Base-by-base conservation (phyloP, 2,113 vertebrate genomes). In the Chlamydotis undulata region DNA sequence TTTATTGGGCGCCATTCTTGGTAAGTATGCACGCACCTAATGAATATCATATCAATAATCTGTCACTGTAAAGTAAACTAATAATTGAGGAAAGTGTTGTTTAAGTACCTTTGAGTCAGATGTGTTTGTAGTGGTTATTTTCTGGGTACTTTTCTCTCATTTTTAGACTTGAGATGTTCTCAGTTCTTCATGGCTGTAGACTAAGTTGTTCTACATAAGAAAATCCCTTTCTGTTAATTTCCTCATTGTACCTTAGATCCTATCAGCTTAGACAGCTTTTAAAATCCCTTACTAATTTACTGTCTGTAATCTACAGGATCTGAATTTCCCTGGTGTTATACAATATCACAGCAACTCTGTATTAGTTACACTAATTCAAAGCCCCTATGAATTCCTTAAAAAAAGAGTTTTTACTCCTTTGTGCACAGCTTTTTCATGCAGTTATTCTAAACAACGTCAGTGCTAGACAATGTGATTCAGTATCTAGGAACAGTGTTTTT, bases 191-290 rank as follows among this genome's bases (percentile, higher is more conserved):
- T 53, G 11, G 5, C 5, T 50, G 9, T 29, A 67, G 6, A 15
- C 7, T 57, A 56, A 57, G 6, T 80, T 33, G 11, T 0, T 80
- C 88, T 55, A 56, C 18, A 6, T 33, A 39, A 1, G 3, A 91
- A 25, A 79, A 53, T 14, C 4, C 12, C 12, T 35, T 63, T n/a
- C 6, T 61, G 29, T 50, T 86, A 16, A 64, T 83, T 86, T 77
- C 3, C 43, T 45, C 9, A 1, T 43, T 60, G 7, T 4, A 7
- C 2, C 1, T 12, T 24, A 65, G 10, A 57, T 73, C 7, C 16
- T 49, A 9, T 33, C 7, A 69, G 6, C 11, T 93, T 33, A 18
- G 45, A 67, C 1, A 47, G 5, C 24, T 52, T 76, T 73, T 73
- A 64, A 76, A 93, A 47, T 25, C 28, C 4, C 7, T 19, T 76